A percentile compares a stretch with the other conserved stretches of the same genome.
These are phyloP conservation scores for Ceyx margarethae DNA, from an alignment of 2,113 vertebrate species.

Conservation along the genomic window DNA sequence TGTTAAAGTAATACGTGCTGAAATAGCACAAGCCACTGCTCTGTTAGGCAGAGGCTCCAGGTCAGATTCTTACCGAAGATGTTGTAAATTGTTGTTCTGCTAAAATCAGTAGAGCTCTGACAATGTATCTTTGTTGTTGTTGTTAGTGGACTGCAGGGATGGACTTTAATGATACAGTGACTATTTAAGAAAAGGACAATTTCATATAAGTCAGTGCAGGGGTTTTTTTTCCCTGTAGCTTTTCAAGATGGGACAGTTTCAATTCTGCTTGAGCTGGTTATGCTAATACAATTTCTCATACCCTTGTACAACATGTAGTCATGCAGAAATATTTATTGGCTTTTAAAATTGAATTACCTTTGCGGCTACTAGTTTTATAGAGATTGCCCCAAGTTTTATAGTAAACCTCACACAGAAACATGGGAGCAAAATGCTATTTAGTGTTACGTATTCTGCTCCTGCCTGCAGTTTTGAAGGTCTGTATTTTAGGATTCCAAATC, in stretches of 20 bases:
- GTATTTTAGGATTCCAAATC: not conserved
- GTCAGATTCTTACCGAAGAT: not conserved
- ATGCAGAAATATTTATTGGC: conserved; percentile 28
- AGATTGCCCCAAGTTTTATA: not conserved
- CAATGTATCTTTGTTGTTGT: not conserved
- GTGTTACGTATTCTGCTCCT: not conserved
- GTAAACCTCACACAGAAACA: not conserved
- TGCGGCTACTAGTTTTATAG: not conserved
- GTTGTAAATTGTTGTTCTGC: not conserved
- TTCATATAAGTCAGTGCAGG: not conserved
- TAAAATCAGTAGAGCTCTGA: not conserved
- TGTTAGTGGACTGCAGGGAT: not conserved
- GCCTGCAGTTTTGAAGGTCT: not conserved
- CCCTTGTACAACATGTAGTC: not conserved
- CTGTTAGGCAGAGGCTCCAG: not conserved
- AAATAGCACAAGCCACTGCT: conserved; percentile 24
- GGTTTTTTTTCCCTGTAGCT: not conserved
- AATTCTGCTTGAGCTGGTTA: not conserved
- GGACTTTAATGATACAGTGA: not conserved
- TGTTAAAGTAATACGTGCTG: conserved; percentile 57
- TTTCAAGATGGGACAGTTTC: not conserved
- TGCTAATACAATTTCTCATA: not conserved
- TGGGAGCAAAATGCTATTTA: not conserved
- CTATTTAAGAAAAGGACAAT: not conserved
- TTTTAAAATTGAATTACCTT: conserved; percentile 27